These are phyloP conservation scores for Brachyhypopomus occidentalis DNA, from an alignment of 2,113 vertebrate species.

Conservation along the genomic window DNA sequence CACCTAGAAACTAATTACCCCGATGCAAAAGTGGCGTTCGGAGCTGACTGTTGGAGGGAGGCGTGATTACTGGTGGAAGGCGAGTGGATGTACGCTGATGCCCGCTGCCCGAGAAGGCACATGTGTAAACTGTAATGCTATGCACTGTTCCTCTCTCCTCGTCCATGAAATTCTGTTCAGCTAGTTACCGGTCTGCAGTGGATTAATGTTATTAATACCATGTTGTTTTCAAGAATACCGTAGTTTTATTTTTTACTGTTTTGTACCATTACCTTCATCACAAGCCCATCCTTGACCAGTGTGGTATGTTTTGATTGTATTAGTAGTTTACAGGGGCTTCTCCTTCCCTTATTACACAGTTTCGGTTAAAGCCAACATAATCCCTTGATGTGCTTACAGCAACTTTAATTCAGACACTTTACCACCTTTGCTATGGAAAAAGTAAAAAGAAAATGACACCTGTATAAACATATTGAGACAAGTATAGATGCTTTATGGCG, in stretches of 20 bases:
- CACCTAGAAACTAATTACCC: conserved; percentile 57
- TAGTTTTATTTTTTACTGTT: neutral
- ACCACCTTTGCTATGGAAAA: neutral
- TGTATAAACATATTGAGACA: conserved; percentile 24
- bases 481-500: conserved; percentile 13
- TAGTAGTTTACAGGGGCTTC: neutral
- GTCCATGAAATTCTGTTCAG: neutral
- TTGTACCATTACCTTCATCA: neutral
- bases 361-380: neutral
- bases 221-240: neutral
- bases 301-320: neutral
- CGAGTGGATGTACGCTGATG: neutral
- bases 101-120: neutral
- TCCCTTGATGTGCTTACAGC: neutral
- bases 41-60: conserved; percentile 40
- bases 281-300: neutral
- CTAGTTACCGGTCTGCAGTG: conserved; percentile 1
- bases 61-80: conserved; percentile 12
- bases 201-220: neutral
- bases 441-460: neutral
- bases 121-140: neutral
- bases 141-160: neutral
- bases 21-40: conserved; percentile 49
- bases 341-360: neutral
- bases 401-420: neutral